Percentiles rank a stretch among this genome's conserved stretches.
These are phyloP conservation scores for Halcyon senegalensis DNA, from an alignment of 2,113 vertebrate genomes.

Conservation along the genomic window DNA sequence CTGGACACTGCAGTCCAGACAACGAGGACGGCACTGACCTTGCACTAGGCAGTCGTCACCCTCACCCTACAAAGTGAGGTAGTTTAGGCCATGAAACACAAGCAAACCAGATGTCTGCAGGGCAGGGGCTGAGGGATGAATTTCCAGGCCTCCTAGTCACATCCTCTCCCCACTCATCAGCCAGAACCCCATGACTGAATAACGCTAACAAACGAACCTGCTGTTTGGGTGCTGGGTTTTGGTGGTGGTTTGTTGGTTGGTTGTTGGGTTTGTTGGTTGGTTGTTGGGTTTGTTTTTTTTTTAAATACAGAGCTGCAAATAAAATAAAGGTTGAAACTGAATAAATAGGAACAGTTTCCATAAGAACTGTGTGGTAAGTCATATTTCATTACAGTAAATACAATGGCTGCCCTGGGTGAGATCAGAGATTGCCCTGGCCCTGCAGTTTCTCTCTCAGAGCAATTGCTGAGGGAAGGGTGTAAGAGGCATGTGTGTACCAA, in stretches of 20 bases:
- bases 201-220: neutral
- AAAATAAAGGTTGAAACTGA: neutral
- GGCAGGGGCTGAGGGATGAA: neutral
- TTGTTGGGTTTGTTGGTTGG: neutral
- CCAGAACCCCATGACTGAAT: neutral
- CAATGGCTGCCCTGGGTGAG: neutral
- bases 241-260: neutral
- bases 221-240: neutral
- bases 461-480: neutral
- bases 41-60: neutral
- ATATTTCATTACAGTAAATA: neutral
- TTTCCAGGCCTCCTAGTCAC: neutral
- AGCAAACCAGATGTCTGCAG: neutral
- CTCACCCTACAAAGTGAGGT: neutral
- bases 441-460: neutral
- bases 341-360: neutral
- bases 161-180: neutral
- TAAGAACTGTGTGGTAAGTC: neutral
- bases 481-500: neutral
- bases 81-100: neutral
- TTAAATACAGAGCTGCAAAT: neutral
- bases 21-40: neutral
- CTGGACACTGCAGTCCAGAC: neutral
- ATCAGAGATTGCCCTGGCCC: neutral
- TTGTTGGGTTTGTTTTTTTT: neutral